phyloP scores from a whole-genome alignment of 2,797 vertebrate species.

The Phataginus tetradactyla region DNA sequence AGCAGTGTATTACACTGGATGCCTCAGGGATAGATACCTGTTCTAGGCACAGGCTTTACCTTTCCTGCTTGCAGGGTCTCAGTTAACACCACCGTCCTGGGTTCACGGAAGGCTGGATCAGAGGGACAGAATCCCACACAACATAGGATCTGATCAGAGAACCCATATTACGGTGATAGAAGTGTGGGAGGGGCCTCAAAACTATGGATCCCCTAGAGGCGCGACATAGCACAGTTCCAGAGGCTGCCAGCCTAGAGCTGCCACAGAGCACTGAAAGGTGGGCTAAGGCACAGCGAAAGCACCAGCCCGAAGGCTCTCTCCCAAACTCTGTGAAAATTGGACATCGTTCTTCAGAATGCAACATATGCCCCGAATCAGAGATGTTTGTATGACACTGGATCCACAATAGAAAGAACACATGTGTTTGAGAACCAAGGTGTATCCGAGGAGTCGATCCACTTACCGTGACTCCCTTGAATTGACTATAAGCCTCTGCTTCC shows the following conservation, averaged over 20 bases:
- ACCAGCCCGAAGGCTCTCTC: no score
- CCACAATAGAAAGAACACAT: background rate
- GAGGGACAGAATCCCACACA: background rate
- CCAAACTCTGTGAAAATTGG: background rate
- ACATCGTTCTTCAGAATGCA: background rate
- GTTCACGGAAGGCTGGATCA: background rate
- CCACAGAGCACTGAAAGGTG: background rate
- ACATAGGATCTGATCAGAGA: background rate
- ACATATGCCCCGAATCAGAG: background rate
- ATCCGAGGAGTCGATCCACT: background rate
- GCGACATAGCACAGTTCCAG: background rate
- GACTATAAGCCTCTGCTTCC: background rate
- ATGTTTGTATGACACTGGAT: background rate
- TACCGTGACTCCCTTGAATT: background rate
- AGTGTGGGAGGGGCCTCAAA: background rate
- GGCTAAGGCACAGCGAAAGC: background rate
- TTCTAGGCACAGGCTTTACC: background rate
- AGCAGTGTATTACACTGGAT: background rate
- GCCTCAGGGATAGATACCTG: background rate
- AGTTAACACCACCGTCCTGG: background rate
- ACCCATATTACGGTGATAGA: background rate
- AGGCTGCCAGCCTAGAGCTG: no score
- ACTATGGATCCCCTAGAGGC: background rate
- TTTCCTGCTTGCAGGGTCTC: background rate
- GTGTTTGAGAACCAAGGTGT: background rate